Percentiles rank a stretch among this genome's conserved stretches.
Conservation (phyloP, 92 coral and sea anemone genomes). For the Porites rus region DNA sequence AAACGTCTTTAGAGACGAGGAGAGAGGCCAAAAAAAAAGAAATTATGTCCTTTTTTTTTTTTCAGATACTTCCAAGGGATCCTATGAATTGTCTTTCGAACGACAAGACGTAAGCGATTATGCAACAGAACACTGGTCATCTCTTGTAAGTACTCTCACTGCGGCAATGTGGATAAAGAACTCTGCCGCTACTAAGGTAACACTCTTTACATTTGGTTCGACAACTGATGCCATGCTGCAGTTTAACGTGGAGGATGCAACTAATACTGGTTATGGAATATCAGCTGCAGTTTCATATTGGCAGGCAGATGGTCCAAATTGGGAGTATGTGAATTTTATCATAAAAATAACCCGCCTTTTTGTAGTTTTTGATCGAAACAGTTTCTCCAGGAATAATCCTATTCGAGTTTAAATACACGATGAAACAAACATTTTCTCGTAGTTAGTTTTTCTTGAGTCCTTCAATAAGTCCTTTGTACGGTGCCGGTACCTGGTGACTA, state of each 20-base stretch:
- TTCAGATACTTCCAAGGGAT: not conserved
- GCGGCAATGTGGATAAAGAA: not conserved
- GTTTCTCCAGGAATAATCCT: not conserved
- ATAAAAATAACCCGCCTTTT: not conserved
- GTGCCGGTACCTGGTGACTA: too few species aligned
- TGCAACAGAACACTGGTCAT: not conserved
- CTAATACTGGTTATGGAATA: not conserved
- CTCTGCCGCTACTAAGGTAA: not conserved
- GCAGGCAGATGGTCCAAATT: not conserved
- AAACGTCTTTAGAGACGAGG: too few species aligned
- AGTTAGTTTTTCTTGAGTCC: too few species aligned
- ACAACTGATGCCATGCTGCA: not conserved
- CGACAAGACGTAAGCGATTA: not conserved
- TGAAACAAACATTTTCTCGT: too few species aligned
- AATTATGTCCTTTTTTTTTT: too few species aligned
- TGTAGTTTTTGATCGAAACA: not conserved
- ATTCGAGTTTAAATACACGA: too few species aligned
- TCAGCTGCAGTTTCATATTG: not conserved
- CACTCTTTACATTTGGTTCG: not conserved
- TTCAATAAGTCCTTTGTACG: too few species aligned
- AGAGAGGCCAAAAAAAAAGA: too few species aligned
- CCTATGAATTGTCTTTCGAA: conserved; percentile 14
- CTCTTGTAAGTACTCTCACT: not conserved
- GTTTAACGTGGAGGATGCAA: not conserved
- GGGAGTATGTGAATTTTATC: not conserved